Base-by-base conservation (phyloP, 2,797 vertebrate species). In the Chelon labrosus region DNA sequence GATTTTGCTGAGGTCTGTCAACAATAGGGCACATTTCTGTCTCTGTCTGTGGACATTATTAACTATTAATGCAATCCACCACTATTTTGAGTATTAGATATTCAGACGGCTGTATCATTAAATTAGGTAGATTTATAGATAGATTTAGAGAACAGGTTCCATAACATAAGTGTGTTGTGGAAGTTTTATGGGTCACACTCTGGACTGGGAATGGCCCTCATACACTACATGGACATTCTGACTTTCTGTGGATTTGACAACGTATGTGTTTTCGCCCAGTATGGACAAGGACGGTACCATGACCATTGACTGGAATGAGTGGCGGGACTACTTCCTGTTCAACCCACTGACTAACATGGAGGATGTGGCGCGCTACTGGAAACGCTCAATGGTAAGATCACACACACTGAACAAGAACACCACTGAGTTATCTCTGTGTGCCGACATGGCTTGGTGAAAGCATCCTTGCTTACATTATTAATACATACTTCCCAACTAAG, bases 281-380 rank as follows among this genome's bases (percentile, higher is more conserved):
- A 98, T 99, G 12, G 96, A 97, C 86, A 91, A 85, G 46, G 96
- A 99, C 55, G 97, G 97, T 42, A 98, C 96, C n/a, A 97, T 97
- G 95, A 95, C 96, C 13, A 90, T 98, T 68, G 97, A 97, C 85
- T 98, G 97, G 97, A 96, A 96, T 65, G 97, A 98, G 70, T 99
- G 97, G 97, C 95, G 95, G 59, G 94, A 97, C 58, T 96, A 98
- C 75, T 99, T 98, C 83, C 93, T 98, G 82, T 96, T 98, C 75
- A 98, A 98, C 75, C 94, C 97, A 1, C 96, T 94, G 63, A 93
- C 95, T 73, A 94, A 96, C 81, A 96, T 98, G 61, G 94, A 98
- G 84, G 96, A 96, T 85, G 91, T 98, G 51, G 93, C 97, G 0
- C 94, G 94, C 56, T 96, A 93, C 83, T 98, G 97, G 97, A 98